Base-by-base conservation (phyloP, 2,888 invertebrate species). In the Noctua janthe region DNA sequence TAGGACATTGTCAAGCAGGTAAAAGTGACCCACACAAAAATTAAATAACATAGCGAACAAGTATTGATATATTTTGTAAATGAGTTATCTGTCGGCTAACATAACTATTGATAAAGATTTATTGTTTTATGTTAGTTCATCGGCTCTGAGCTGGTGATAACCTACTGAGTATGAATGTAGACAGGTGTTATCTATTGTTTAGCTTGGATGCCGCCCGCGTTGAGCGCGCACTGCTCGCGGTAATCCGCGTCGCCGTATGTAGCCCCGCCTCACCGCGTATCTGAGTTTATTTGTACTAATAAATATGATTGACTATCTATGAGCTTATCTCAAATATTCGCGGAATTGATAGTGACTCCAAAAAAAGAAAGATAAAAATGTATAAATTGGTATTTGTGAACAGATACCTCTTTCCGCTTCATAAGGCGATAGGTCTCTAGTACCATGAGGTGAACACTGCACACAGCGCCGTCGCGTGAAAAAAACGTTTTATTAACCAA, bases 171-270 rank as follows among this genome's bases (percentile, higher is more conserved):
- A 23, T 15, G 39, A 49, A 49, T 56, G 47, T 56, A 64, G 64
- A 23, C 71, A 29, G 23, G 79, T 51, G 62, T 54, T 64, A 71
- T 80, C 71, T 49, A 47, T 29, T 51, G 80, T 80, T 80, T 62
- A 79, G 20, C 11, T 54, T 49, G 20, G 54, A 39, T 62, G 39
- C n/a, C 35, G 47, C 17, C 47, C 11, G 43, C 13, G 43, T 10
- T 23, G 10, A 8, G 10, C 71, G 23, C 47, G 47, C 47, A 47
- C 39, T 6, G n/a, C 43, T 39, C 67, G 64, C 35, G 17, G 13
- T n/a, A 59, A n/a, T 59, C n/a, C 5, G n/a, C 59, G 11, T n/a
- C 13, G 59, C 23, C 8, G 62, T 13, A 43, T 67, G 43, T 67
- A 67, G 67, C 67, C 43, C 66, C 39, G 66, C 23, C 66, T 66